Percentiles rank a stretch among this genome's conserved stretches.
phyloP scores from a whole-genome alignment of 2,113 vertebrate species.

The Rattus rattus region DNA sequence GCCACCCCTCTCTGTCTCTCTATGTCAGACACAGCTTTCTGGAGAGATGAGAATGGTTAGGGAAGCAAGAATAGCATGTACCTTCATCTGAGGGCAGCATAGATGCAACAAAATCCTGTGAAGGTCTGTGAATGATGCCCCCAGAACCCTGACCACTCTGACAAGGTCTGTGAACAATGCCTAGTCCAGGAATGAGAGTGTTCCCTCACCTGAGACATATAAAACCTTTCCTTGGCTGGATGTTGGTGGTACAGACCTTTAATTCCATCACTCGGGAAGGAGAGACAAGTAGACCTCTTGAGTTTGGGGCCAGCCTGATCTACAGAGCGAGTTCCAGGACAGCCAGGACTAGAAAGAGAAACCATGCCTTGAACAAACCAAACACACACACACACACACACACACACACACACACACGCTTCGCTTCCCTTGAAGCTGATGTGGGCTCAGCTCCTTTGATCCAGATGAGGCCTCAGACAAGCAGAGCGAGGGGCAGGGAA shows the following conservation, averaged over 20 bases:
- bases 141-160: neutral
- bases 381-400: neutral
- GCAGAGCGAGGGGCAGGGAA: fast-evolving
- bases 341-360: neutral
- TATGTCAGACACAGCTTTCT: neutral
- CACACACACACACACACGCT: neutral
- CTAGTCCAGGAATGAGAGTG: fast-evolving
- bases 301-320: neutral
- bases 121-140: neutral
- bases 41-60: neutral
- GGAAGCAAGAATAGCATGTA: neutral
- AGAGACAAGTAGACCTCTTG: neutral
- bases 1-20: neutral
- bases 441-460: no score
- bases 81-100: neutral
- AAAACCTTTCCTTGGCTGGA: neutral
- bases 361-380: neutral
- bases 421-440: neutral
- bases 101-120: neutral
- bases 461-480: neutral
- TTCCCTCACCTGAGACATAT: neutral
- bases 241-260: neutral
- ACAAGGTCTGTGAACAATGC: neutral
- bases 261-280: neutral
- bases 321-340: neutral